These are phyloP conservation scores for Dasypolia templi DNA, from an alignment of 2,888 invertebrate genomes.

Conservation along the genomic window DNA sequence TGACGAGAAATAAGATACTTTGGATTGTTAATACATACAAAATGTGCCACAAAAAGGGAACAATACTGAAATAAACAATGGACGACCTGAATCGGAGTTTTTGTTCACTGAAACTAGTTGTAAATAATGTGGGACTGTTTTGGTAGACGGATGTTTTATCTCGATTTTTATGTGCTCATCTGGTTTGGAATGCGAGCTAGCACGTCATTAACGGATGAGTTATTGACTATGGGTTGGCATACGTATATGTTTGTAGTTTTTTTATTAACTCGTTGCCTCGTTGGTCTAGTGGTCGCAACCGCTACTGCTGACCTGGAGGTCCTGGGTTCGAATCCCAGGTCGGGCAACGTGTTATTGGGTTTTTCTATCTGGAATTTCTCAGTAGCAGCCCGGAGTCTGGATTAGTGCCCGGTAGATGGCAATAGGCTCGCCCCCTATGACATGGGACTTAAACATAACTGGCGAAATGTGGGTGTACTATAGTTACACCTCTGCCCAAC, in stretches of 20 bases:
- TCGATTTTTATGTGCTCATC: conserved; percentile 41
- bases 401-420: too few species aligned
- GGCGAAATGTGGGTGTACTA: too few species aligned
- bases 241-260: not conserved
- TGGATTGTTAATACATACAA: conserved; percentile 49
- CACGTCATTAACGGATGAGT: not conserved
- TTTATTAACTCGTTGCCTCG: too few species aligned
- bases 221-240: not conserved
- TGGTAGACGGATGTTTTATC: conserved; percentile 35
- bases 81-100: conserved; percentile 76
- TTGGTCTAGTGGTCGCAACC: too few species aligned
- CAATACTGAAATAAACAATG: conserved; percentile 79
- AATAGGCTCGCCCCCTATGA: too few species aligned
- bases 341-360: too few species aligned
- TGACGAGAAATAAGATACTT: conserved; percentile 47
- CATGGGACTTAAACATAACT: too few species aligned
- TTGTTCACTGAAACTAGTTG: conserved; percentile 75
- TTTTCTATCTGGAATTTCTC: too few species aligned
- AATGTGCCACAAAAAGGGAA: conserved; percentile 54
- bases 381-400: too few species aligned
- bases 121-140: conserved; percentile 53
- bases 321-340: too few species aligned
- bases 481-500: too few species aligned
- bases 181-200: conserved; percentile 9
- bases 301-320: too few species aligned